A percentile compares a stretch with the other conserved stretches of the same genome.
Evolutionary conservation across 2,797 vertebrate genomes (phyloP).

Genomic region (Mustela erminea): DNA sequence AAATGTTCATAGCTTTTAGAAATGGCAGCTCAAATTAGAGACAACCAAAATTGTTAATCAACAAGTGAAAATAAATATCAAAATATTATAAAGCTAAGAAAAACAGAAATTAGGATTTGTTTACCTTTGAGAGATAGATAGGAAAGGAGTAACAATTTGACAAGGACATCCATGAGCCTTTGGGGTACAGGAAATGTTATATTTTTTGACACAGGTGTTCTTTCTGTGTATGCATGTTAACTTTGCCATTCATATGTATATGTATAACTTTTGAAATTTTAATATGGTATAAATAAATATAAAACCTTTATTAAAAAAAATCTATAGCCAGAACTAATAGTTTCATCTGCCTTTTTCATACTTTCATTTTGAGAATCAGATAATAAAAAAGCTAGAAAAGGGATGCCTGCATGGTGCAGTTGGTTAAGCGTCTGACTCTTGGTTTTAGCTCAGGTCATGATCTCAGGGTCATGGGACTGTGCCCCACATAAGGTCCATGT

Average conservation of each 20-base stretch:
- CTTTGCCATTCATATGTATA: neutral
- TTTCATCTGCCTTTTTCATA: neutral
- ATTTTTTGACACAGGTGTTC: neutral
- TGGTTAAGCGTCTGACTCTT: neutral
- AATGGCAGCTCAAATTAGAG: neutral
- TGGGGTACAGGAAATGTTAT: too few species aligned
- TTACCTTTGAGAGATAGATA: neutral
- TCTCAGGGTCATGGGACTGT: neutral
- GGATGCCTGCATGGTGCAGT: neutral
- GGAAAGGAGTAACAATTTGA: neutral
- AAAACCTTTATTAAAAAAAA: neutral
- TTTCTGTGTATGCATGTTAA: neutral
- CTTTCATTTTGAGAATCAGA: neutral
- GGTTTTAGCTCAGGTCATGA: neutral
- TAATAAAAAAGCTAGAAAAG: neutral
- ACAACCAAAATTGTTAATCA: neutral
- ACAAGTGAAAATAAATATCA: neutral
- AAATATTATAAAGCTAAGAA: neutral
- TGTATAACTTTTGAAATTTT: neutral
- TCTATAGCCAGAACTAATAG: neutral
- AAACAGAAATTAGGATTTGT: neutral
- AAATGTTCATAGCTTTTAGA: neutral
- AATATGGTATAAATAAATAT: neutral
- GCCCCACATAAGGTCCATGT: neutral
- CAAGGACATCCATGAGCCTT: neutral